Conservation (phyloP, 1,140 invertebrate species). For the Drosophila takahashii region DNA sequence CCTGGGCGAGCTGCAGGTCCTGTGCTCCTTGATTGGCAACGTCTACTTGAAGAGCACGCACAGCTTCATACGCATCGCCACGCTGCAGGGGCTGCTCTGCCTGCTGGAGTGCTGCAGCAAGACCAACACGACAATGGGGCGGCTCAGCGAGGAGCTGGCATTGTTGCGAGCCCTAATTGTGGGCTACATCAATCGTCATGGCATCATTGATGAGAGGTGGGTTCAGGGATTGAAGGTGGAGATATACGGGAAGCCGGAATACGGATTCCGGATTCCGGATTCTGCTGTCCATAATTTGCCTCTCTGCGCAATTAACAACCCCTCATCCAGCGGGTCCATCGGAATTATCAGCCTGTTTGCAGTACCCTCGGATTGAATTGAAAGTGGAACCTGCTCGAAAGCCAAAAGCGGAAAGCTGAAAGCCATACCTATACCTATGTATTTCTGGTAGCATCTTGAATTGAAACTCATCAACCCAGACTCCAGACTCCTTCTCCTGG, state of each 20-base stretch:
- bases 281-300: slow-evolving; percentile 5
- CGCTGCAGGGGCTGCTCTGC: slow-evolving; percentile 91
- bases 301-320: slow-evolving; percentile 16
- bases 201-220: slow-evolving; percentile 86
- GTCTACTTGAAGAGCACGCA: slow-evolving; percentile 85
- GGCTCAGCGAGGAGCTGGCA: slow-evolving; percentile 87
- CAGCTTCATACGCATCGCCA: slow-evolving; percentile 88
- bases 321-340: slow-evolving; percentile 3
- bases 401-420: not conserved
- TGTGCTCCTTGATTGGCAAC: slow-evolving; percentile 85
- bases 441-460: slow-evolving; percentile 33
- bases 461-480: slow-evolving; percentile 24
- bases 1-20: slow-evolving; percentile 67
- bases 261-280: not conserved
- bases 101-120: slow-evolving; percentile 89
- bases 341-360: slow-evolving; percentile 10
- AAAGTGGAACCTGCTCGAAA: slow-evolving; percentile 8
- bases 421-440: not conserved
- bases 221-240: not conserved
- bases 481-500: not conserved
- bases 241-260: not conserved
- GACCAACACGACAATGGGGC: slow-evolving; percentile 86
- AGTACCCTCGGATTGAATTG: not conserved
- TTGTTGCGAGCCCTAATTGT: slow-evolving; percentile 88
- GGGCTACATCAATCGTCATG: slow-evolving; percentile 89